These are phyloP conservation scores for Menidia beryllina DNA, from an alignment of 2,113 vertebrate species.

Conservation along the genomic window DNA sequence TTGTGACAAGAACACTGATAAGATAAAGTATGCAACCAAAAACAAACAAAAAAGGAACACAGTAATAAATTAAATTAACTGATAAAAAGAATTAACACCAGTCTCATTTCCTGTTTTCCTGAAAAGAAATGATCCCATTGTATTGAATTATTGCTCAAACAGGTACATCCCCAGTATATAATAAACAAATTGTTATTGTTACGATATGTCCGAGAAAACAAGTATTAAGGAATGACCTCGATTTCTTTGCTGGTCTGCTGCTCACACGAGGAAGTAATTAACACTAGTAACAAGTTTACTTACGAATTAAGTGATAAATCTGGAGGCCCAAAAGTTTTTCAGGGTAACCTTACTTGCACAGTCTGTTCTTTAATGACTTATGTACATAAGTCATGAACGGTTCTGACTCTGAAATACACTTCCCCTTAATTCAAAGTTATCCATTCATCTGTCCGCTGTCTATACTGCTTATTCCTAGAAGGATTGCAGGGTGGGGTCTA, in stretches of 20 bases:
- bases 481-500: no score
- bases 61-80: slow-evolving; percentile 60
- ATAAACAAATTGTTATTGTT: slow-evolving; percentile 21
- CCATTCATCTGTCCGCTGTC: no score
- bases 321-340: not conserved
- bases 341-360: not conserved
- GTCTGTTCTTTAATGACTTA: no score
- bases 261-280: slow-evolving; percentile 6
- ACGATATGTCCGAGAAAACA: not conserved
- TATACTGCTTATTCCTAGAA: no score
- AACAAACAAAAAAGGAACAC: slow-evolving; percentile 25
- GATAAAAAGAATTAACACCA: slow-evolving; percentile 23
- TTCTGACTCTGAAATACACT: no score
- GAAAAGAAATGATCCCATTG: slow-evolving; percentile 15
- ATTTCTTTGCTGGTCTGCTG: not conserved
- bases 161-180: slow-evolving; percentile 1
- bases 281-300: not conserved
- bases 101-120: not conserved
- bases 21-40: slow-evolving; percentile 27
- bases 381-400: no score
- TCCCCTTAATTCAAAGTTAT: no score
- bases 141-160: slow-evolving; percentile 4
- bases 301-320: no score
- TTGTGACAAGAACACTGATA: slow-evolving; percentile 12
- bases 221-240: slow-evolving; percentile 29